These are phyloP conservation scores for Drosophila parabipectinata DNA, from an alignment of 1,140 invertebrate species.

Conservation along the genomic window DNA sequence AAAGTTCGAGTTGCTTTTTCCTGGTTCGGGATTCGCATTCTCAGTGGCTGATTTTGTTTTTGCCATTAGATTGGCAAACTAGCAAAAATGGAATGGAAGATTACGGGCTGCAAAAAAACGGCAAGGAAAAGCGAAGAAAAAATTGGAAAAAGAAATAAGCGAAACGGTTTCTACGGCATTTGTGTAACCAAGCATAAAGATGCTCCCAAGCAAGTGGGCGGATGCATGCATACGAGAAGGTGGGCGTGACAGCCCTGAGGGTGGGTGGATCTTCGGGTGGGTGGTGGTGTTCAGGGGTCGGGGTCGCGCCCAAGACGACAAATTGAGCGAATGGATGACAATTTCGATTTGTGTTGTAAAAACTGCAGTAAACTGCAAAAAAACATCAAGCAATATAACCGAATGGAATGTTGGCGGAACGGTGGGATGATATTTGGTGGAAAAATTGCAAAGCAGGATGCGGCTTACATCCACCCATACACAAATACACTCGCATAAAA, in stretches of 20 bases:
- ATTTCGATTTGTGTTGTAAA: constrained; percentile 82
- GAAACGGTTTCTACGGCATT: constrained; percentile 51
- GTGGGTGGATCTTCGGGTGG: neutral
- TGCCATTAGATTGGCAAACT: constrained; percentile 54
- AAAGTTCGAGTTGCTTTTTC: constrained; percentile 24
- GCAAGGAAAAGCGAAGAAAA: neutral
- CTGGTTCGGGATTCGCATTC: constrained; percentile 17
- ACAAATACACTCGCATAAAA: constrained; percentile 31
- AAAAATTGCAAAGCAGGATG: constrained; percentile 48
- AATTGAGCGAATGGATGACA: constrained; percentile 83
- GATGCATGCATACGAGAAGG: constrained; percentile 19
- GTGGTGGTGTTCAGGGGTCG: constrained; percentile 7
- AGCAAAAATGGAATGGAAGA: constrained; percentile 38
- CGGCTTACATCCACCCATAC: neutral
- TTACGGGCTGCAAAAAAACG: constrained; percentile 11
- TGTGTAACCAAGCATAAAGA: constrained; percentile 64
- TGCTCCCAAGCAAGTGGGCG: constrained; percentile 33
- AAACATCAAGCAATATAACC: constrained; percentile 39
- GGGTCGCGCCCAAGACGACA: constrained; percentile 66
- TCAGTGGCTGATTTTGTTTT: constrained; percentile 37
- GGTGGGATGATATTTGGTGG: constrained; percentile 37
- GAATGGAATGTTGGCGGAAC: constrained; percentile 11
- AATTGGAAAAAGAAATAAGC: constrained; percentile 36
- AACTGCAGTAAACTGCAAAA: constrained; percentile 79
- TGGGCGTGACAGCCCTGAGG: constrained; percentile 19